A percentile compares a stretch with the other conserved stretches of the same genome.
These are phyloP conservation scores for Microplitis deprimator DNA, from an alignment of 2,888 invertebrate species.

Conservation along the genomic window DNA sequence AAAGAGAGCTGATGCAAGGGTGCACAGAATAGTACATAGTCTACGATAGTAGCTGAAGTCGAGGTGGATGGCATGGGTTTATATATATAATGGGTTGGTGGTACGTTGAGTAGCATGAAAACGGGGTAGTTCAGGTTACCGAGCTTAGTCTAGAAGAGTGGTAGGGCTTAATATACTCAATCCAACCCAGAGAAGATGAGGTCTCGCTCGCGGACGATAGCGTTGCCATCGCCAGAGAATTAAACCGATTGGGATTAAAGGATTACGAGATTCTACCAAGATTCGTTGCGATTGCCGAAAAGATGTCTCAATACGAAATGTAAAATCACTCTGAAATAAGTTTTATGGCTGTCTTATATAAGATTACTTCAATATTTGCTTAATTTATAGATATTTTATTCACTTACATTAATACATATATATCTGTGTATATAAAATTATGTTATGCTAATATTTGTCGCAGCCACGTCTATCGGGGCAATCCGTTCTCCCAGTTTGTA, in stretches of 20 bases:
- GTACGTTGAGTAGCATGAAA: constrained; percentile 36
- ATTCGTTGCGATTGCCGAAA: constrained; percentile 51
- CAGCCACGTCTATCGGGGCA: constrained; percentile 23
- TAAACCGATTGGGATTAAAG: constrained; percentile 50
- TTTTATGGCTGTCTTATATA: constrained; percentile 7
- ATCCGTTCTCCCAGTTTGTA: constrained; percentile 38
- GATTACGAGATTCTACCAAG: constrained; percentile 51
- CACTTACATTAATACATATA: background rate
- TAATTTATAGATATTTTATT: background rate
- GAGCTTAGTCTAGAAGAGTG: constrained; percentile 50
- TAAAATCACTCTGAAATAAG: constrained; percentile 13
- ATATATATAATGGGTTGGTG: constrained; percentile 41
- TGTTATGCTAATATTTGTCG: constrained; percentile 41
- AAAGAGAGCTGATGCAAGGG: constrained; percentile 33
- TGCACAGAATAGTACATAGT: constrained; percentile 27
- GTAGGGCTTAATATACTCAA: constrained; percentile 50
- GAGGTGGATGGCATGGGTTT: constrained; percentile 35
- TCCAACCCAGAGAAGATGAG: constrained; percentile 46
- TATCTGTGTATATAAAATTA: constrained; percentile 18
- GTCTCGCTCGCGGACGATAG: constrained; percentile 46
- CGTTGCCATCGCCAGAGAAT: constrained; percentile 42
- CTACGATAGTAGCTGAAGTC: constrained; percentile 5
- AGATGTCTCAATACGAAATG: constrained; percentile 38
- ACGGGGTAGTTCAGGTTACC: constrained; percentile 43
- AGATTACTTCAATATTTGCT: constrained; percentile 28